phyloP scores from a whole-genome alignment of 2,797 vertebrate species.

The Staurois parvus region DNA sequence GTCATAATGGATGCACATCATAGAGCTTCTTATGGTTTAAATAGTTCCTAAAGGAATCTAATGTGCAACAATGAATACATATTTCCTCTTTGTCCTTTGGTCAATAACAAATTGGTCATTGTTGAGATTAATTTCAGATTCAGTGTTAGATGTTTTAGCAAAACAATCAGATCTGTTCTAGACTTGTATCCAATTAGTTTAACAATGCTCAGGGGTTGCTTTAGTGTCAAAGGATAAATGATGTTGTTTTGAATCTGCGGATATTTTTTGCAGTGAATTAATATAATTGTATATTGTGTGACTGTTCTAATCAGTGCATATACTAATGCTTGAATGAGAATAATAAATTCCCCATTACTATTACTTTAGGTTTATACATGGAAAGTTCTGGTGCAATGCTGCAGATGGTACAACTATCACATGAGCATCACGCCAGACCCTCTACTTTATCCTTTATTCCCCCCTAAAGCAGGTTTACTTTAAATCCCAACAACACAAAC shows the following conservation, averaged over 20 bases:
- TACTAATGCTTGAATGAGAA: neutral
- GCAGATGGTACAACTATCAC: too few relatives aligned
- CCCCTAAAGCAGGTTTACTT: too few relatives aligned
- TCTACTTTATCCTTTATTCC: too few relatives aligned
- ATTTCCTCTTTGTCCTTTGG: neutral
- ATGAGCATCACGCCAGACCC: too few relatives aligned
- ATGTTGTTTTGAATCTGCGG: conserved; percentile 28
- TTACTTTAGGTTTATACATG: too few relatives aligned
- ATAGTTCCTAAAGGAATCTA: too few relatives aligned
- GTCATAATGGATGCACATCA: too few relatives aligned
- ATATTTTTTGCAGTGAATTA: conserved; percentile 14
- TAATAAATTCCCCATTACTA: neutral
- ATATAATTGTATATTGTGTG: conserved; percentile 14
- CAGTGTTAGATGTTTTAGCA: conserved; percentile 45
- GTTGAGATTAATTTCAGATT: neutral
- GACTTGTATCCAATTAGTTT: conserved; percentile 29
- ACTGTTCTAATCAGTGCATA: neutral
- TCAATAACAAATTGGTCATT: neutral
- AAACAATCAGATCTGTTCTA: conserved; percentile 56
- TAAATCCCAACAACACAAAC: too few relatives aligned
- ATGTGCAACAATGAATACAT: too few relatives aligned
- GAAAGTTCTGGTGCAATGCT: too few relatives aligned
- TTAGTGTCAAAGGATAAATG: conserved; percentile 35
- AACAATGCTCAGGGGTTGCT: conserved; percentile 25
- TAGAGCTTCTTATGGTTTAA: too few relatives aligned